Conservation (phyloP, 2,888 invertebrate genomes). For the Platypus cylindrus region DNA sequence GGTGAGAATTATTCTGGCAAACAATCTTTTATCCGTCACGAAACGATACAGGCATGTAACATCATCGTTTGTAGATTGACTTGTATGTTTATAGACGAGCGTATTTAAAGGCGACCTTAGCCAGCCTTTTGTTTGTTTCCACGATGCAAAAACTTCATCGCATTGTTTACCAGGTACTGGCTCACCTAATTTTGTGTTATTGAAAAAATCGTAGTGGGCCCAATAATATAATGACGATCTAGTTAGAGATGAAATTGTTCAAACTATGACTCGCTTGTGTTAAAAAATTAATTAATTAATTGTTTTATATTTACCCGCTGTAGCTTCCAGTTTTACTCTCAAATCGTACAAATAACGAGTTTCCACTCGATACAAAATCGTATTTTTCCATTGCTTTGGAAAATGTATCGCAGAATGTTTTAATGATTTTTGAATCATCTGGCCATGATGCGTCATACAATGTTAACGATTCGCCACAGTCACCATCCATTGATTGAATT, state of each 20-base stretch:
- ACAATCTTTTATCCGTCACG: slow-evolving; percentile 68
- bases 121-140: slow-evolving; percentile 63
- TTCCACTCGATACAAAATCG: slow-evolving; percentile 81
- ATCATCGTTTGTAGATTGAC: slow-evolving; percentile 57
- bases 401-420: slow-evolving; percentile 90
- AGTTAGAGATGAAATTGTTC: too few species aligned
- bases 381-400: slow-evolving; percentile 88
- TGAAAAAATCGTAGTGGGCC: slow-evolving; percentile 91
- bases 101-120: slow-evolving; percentile 78
- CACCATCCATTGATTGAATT: slow-evolving; percentile 72
- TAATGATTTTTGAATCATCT: slow-evolving; percentile 81
- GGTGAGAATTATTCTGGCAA: slow-evolving; percentile 67
- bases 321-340: slow-evolving; percentile 88
- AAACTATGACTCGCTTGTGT: too few species aligned
- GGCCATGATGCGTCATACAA: slow-evolving; percentile 80
- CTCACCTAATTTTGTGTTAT: slow-evolving; percentile 76
- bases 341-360: slow-evolving; percentile 75
- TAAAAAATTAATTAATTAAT: too few species aligned
- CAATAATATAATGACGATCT: slow-evolving; percentile 85
- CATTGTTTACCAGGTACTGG: slow-evolving; percentile 70
- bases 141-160: slow-evolving; percentile 78
- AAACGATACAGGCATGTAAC: slow-evolving; percentile 75
- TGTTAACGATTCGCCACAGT: slow-evolving; percentile 82
- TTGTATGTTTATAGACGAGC: slow-evolving; percentile 68
- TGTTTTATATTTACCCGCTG: slow-evolving; percentile 57